These are phyloP conservation scores for Centrocercus urophasianus DNA, from an alignment of 2,113 vertebrate species.

Conservation along the genomic window DNA sequence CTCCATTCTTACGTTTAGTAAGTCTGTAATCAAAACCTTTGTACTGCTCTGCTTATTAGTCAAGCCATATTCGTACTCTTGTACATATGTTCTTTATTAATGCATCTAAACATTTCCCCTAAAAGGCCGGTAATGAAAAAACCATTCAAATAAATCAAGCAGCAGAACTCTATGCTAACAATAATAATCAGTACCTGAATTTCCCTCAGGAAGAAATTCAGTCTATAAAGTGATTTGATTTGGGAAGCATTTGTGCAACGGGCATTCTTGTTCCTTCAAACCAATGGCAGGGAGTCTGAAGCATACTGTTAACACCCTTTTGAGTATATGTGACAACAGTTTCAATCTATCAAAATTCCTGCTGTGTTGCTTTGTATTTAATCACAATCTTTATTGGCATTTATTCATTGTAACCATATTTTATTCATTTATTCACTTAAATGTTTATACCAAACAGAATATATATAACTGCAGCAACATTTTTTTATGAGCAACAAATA, in stretches of 20 bases:
- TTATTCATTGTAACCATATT: constrained; percentile 47
- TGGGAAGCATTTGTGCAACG: constrained; percentile 17
- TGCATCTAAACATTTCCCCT: background rate
- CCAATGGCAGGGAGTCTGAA: background rate
- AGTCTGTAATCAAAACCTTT: background rate
- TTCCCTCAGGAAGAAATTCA: background rate
- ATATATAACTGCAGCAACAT: constrained; percentile 33
- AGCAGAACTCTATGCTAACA: background rate
- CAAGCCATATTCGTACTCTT: background rate
- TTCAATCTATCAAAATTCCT: constrained; percentile 52
- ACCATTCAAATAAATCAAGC: background rate
- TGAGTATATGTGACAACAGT: constrained; percentile 25
- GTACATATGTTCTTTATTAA: constrained; percentile 1
- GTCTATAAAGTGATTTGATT: constrained; percentile 9
- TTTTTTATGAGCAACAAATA: constrained; percentile 60
- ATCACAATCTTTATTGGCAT: constrained; percentile 34
- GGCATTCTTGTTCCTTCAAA: constrained; percentile 15
- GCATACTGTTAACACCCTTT: constrained; percentile 47
- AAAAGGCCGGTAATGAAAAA: background rate
- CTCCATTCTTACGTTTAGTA: background rate
- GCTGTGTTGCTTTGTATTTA: background rate
- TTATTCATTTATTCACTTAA: constrained; percentile 61
- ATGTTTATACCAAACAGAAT: constrained; percentile 61
- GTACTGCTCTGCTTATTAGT: background rate
- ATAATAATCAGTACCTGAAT: constrained; percentile 4